Base-by-base conservation (phyloP, 92 coral and sea anemone genomes). In the Anthopleura xanthogrammica region DNA sequence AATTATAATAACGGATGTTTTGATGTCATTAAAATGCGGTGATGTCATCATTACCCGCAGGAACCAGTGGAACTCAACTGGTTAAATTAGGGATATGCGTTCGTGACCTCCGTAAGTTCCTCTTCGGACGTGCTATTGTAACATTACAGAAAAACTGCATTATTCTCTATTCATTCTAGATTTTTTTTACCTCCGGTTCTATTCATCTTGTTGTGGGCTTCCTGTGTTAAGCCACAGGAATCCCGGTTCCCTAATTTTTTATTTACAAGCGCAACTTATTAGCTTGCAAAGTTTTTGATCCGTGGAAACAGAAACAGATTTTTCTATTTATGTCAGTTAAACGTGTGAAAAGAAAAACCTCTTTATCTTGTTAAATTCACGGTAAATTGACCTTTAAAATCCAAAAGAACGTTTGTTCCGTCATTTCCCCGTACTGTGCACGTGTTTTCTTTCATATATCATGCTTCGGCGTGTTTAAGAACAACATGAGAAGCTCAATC, bases 181-280 rank as follows among this genome's bases (percentile, higher is more conserved):
- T 12, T 29, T 68, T 68, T 36, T 5, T 23, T 9, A 5, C 16
- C 42, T 8, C 74, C 12, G 74, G 46, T 5, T 68, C 42, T 12
- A 2, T 68, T 36, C 74, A 36, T 29, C 6, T 4, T 23, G 42
- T 23, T 68, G 16, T 11, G 74, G 74, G 74, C 74, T 68, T 68
- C 41, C 74, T 68, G 42, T 68, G 42, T 23, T 12, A 68, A 36
- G 19, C 74, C 74, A 68, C 74, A 68, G 74, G 74, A 68, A 68
- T 36, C 74, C 74, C 43, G 46, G 16, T 68, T 13, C 36, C 36
- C 36, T 29, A 29, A 29, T 29, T 29, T 29, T 29, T 29, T 29
- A 54, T 9, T 23, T 36, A 23, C 19, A 23, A 3, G 16, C 46
- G 74, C 42, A 3, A 10, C 8, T 19, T 3, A 62, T 19, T 2